Evolutionary conservation across 2,797 vertebrate genomes (phyloP), one percentile per base, ranked within the genome.

Genomic region (Chaetophractus vellerosus): DNA sequence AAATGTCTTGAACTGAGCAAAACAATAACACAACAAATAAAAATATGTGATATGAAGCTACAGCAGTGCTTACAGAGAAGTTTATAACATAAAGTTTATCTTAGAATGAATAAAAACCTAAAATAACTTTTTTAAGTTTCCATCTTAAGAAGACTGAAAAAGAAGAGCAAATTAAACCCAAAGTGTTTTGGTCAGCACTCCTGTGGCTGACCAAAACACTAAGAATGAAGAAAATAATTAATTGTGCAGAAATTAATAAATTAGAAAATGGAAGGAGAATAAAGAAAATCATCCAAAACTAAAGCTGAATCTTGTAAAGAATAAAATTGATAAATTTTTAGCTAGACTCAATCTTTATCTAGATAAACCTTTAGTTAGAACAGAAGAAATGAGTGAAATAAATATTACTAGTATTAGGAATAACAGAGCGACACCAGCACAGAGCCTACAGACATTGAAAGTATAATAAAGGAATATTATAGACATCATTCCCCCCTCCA

Each of bases 271-370:
- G 28, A 4, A 45, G 57, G 14, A 12, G 11, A 41, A 45, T 18
- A n/a, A 38, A 57, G 19, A 61, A 84, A 59, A 2, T 23, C 2
- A 33, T 26, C 55, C 71, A 76, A 76, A 76, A 41, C 12, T 83
- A 71, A 61, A 71, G 41, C 33, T 91, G 64, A 64, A 57, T 64
- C 7, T 64, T 92, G 88, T 23, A 64, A 55, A 64, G 3, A 85
- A 55, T 81, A 33, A 83, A 83, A 84, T 9, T 79, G n/a, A 92
- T 33, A 88, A 66, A 41, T 33, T 9, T 79, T 69, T 79, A 64
- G 2, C 69, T 24, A 79, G 64, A 64, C 36, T 83, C n/a, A 72
- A 83, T 66, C 72, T 71, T 76, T 63, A 55, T 72, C 18, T 63
- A n/a, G 63, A 31, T 84, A 84, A 79, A 72, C 72, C 24, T 66